phyloP scores from a whole-genome alignment of 2,888 invertebrate species.

The Agonum fuliginosum region DNA sequence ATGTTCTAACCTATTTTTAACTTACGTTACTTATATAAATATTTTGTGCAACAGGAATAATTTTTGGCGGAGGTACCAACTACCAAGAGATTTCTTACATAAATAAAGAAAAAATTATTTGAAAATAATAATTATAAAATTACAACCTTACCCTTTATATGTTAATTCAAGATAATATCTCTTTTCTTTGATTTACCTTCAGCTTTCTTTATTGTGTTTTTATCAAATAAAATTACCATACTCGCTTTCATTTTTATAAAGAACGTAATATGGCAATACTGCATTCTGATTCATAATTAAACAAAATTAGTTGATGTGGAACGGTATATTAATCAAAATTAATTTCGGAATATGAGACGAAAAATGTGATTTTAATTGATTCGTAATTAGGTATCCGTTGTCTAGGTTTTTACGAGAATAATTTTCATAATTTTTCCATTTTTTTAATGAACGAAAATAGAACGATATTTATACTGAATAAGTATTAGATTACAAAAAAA shows the following conservation, averaged over 20 bases:
- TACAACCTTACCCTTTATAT: constrained; percentile 11
- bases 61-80: too few relatives aligned
- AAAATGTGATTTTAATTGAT: constrained; percentile 29
- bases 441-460: too few relatives aligned
- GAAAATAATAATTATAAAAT: constrained; percentile 24
- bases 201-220: constrained; percentile 11
- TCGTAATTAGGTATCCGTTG: neutral
- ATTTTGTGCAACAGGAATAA: too few relatives aligned
- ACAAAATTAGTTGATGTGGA: neutral
- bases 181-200: constrained; percentile 22
- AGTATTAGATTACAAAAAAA: neutral
- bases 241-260: neutral
- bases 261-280: neutral
- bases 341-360: neutral
- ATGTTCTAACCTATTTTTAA: neutral
- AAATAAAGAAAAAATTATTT: neutral
- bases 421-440: neutral
- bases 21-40: too few relatives aligned
- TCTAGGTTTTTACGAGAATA: neutral
- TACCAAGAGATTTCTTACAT: neutral
- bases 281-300: constrained; percentile 8
- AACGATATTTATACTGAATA: neutral
- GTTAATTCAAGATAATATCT: constrained; percentile 16
- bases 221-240: constrained; percentile 22
- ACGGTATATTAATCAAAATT: constrained; percentile 14